Conservation (phyloP, 2,113 vertebrate genomes). For the Vireo altiloquus region DNA sequence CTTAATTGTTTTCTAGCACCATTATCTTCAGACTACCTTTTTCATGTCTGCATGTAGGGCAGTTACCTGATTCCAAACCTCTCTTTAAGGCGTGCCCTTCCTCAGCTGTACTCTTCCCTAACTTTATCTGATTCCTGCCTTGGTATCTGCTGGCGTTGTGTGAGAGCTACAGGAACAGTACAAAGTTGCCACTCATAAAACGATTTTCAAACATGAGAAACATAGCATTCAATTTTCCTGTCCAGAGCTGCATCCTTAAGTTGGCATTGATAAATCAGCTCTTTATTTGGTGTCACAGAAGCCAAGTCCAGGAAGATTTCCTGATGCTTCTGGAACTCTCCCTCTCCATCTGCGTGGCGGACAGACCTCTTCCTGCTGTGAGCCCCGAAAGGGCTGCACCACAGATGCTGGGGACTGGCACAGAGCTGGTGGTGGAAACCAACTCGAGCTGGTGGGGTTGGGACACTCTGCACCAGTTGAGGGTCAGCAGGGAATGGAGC, state of each 20-base stretch:
- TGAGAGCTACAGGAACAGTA: not conserved
- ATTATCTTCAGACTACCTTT: not conserved
- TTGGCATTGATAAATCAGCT: slow-evolving; percentile 31
- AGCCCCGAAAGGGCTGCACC: not conserved
- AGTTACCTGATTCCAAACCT: not conserved
- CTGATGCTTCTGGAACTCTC: not conserved
- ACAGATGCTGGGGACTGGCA: not conserved
- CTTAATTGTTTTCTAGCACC: not conserved
- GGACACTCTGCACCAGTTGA: not conserved
- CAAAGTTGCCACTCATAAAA: not conserved
- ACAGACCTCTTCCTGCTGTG: not conserved
- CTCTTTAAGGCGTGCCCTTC: not conserved
- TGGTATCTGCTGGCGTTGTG: not conserved
- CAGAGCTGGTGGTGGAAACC: not conserved
- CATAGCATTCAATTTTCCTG: slow-evolving; percentile 26
- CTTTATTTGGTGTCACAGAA: not conserved
- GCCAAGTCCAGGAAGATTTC: slow-evolving; percentile 6
- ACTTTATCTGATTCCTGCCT: not conserved
- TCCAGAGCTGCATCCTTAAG: slow-evolving; percentile 25
- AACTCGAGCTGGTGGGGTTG: not conserved
- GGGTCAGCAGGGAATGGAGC: not conserved
- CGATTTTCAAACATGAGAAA: slow-evolving; percentile 46
- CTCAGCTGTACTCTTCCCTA: not conserved
- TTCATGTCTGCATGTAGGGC: not conserved
- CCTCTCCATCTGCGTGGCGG: not conserved